Evolutionary conservation across 2,888 invertebrate genomes (phyloP).

Genomic region (Leptothorax acervorum): DNA sequence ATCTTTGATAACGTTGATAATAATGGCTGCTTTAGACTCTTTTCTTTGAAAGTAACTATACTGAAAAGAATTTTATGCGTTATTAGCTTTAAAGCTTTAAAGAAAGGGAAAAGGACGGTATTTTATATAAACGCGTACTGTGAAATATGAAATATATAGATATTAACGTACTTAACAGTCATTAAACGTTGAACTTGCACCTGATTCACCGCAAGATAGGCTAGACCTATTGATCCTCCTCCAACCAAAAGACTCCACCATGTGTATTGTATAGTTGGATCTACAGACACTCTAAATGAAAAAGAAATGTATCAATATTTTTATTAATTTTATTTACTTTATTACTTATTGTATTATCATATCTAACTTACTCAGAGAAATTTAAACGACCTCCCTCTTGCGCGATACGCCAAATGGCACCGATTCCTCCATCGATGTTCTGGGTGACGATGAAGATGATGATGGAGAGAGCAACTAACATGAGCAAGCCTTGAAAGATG

Average conservation of each 20-base stretch:
- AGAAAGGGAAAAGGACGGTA: background rate
- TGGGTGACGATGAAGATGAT: constrained; percentile 91
- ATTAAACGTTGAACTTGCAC: constrained; percentile 92
- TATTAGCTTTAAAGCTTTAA: background rate
- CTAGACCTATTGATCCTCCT: constrained; percentile 91
- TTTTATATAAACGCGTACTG: background rate
- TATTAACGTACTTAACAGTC: constrained; percentile 88
- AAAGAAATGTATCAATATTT: background rate
- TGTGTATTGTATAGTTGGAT: constrained; percentile 93
- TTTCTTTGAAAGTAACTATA: background rate
- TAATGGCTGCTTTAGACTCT: background rate
- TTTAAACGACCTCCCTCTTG: constrained; percentile 90
- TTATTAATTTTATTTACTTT: background rate
- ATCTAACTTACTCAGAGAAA: constrained; percentile 88
- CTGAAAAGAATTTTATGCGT: background rate
- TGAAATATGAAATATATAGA: background rate
- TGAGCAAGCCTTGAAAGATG: constrained; percentile 93
- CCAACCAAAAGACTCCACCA: constrained; percentile 93
- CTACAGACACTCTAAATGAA: constrained; percentile 89
- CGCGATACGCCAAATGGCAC: constrained; percentile 90
- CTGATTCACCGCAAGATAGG: constrained; percentile 95
- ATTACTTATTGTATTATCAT: background rate
- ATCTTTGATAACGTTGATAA: background rate
- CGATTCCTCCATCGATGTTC: constrained; percentile 89
- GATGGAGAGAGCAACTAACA: constrained; percentile 93